phyloP scores from a whole-genome alignment of 2,113 vertebrate genomes.

The Anhinga anhinga region DNA sequence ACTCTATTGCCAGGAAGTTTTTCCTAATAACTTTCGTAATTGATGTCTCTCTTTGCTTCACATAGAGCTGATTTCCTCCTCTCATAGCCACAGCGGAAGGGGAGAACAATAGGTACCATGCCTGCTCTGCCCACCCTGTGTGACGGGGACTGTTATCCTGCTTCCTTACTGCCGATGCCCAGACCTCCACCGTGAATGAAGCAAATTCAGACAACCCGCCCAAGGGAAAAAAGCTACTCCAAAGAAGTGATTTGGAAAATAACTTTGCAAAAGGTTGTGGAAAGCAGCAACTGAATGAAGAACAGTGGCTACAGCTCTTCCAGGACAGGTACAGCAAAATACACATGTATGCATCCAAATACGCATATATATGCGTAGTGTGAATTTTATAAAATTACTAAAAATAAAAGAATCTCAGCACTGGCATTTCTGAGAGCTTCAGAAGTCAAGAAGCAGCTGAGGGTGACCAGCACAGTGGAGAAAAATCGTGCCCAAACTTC shows the following conservation, averaged over 20 bases:
- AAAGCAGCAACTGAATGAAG: background rate
- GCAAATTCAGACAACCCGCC: background rate
- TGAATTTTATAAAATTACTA: background rate
- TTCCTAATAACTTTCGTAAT: constrained; percentile 4
- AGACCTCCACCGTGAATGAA: background rate
- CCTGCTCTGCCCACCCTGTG: background rate
- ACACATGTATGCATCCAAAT: background rate
- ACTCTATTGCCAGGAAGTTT: constrained; percentile 13
- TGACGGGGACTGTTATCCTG: background rate
- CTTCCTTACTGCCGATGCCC: background rate
- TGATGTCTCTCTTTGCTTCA: constrained; percentile 7
- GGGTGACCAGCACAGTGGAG: rapidly evolving
- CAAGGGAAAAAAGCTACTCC: background rate
- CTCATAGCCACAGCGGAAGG: background rate
- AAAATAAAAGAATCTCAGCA: background rate
- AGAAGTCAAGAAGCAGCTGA: background rate
- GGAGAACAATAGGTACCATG: constrained; percentile 18
- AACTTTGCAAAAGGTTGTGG: background rate
- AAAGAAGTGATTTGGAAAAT: background rate
- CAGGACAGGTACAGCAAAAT: background rate
- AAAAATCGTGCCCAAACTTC: background rate
- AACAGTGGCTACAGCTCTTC: background rate
- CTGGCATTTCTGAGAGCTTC: background rate
- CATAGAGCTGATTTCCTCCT: constrained; percentile 33
- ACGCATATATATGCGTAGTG: too few species aligned